Conservation (phyloP, 2,888 invertebrate species). For the Eupithecia exiguata region DNA sequence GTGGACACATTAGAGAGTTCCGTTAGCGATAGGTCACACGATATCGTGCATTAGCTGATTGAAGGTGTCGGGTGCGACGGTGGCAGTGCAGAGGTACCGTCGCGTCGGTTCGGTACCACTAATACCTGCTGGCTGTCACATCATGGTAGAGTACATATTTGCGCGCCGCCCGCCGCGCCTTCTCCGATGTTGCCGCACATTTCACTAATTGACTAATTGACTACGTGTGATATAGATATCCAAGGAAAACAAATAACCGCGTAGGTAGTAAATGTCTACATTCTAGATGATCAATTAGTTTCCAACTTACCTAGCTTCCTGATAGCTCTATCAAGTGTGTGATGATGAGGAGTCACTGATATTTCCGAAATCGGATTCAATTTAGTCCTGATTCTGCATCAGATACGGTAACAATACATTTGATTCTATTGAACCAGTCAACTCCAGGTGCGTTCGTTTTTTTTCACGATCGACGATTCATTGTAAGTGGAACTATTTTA, state of each 20-base stretch:
- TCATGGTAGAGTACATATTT: constrained; percentile 32
- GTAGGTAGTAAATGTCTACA: not conserved
- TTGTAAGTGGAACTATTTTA: constrained; percentile 23
- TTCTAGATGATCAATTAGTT: not conserved
- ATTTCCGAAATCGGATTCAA: not conserved
- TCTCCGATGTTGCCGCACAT: constrained; percentile 28
- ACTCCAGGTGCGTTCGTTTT: constrained; percentile 33
- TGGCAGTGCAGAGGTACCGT: not conserved
- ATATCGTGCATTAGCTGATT: constrained; percentile 52
- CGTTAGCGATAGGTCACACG: not conserved
- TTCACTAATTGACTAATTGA: constrained; percentile 25
- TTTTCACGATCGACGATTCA: constrained; percentile 19
- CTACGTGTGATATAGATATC: not conserved
- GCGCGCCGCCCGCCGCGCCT: constrained; percentile 30
- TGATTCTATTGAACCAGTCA: constrained; percentile 9
- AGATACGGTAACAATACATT: not conserved
- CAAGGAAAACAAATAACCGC: not conserved
- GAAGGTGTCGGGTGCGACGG: constrained; percentile 9
- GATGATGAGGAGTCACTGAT: not conserved
- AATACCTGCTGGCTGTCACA: not conserved
- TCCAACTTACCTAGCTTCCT: not conserved
- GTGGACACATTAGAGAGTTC: not conserved
- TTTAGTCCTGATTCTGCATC: not conserved
- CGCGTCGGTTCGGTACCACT: too few relatives aligned
- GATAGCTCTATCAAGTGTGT: not conserved